A percentile compares a stretch with the other conserved stretches of the same genome.
phyloP scores from a whole-genome alignment of 1,140 invertebrate species.

The Danaus melanippus region DNA sequence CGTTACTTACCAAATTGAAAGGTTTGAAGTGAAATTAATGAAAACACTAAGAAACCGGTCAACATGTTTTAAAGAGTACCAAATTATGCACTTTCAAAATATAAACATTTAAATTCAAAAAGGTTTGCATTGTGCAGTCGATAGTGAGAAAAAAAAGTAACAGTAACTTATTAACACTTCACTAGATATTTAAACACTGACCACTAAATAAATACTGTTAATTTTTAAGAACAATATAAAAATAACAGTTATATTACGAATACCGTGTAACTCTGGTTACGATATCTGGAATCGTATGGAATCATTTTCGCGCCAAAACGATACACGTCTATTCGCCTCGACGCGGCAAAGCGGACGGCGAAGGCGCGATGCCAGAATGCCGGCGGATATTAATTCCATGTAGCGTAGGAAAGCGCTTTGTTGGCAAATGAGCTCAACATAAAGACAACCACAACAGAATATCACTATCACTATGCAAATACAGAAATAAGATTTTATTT shows the following conservation, averaged over 20 bases:
- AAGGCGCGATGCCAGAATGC: slow-evolving; percentile 1
- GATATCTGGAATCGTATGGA: slow-evolving; percentile 32
- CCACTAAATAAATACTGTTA: slow-evolving; percentile 43
- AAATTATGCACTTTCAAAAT: slow-evolving; percentile 46
- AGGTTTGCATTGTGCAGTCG: slow-evolving; percentile 54
- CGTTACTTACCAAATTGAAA: slow-evolving; percentile 45
- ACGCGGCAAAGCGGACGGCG: slow-evolving; percentile 30
- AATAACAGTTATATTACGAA: slow-evolving; percentile 36
- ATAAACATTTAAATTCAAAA: slow-evolving; percentile 45
- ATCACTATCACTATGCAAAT: too few relatives aligned
- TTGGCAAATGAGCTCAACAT: slow-evolving; percentile 18
- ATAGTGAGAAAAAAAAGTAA: slow-evolving; percentile 26
- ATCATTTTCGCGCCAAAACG: slow-evolving; percentile 40
- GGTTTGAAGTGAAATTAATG: slow-evolving; percentile 37
- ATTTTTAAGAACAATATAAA: slow-evolving; percentile 33
- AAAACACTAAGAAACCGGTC: slow-evolving; percentile 49
- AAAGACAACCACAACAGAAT: too few relatives aligned
- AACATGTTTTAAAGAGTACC: slow-evolving; percentile 59
- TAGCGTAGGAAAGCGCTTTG: slow-evolving; percentile 19
- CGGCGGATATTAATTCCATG: slow-evolving; percentile 13
- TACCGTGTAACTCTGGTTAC: slow-evolving; percentile 25
- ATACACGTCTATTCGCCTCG: slow-evolving; percentile 29
- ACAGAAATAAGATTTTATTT: too few relatives aligned
- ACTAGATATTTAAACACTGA: slow-evolving; percentile 30
- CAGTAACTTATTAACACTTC: slow-evolving; percentile 33